These are phyloP conservation scores for Erebia epiphron DNA, from an alignment of 2,888 invertebrate genomes.

Conservation along the genomic window DNA sequence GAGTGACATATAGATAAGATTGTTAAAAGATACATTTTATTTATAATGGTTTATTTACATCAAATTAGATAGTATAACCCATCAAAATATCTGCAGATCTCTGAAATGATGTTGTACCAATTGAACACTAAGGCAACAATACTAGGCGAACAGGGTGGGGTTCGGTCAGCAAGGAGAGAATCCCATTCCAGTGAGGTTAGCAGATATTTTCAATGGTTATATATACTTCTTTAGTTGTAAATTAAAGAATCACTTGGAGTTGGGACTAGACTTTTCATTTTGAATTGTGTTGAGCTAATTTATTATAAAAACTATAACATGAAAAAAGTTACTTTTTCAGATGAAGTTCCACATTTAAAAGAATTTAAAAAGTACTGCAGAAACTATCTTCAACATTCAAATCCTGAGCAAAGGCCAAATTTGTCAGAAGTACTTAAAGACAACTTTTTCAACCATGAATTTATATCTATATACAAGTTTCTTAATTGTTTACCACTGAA, in stretches of 20 bases:
- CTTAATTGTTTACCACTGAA: slow-evolving; percentile 92
- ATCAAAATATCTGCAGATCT: no score
- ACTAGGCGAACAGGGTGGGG: no score
- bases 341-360: slow-evolving; percentile 86
- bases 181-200: no score
- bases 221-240: neutral
- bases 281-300: neutral
- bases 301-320: neutral
- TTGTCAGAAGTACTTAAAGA: slow-evolving; percentile 86
- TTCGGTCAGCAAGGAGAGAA: no score
- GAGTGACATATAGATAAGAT: no score
- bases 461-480: slow-evolving; percentile 92
- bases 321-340: slow-evolving; percentile 58
- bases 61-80: neutral
- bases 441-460: slow-evolving; percentile 92
- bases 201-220: neutral
- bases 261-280: neutral
- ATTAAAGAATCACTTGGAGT: neutral
- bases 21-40: neutral
- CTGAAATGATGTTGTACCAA: no score
- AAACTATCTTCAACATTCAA: slow-evolving; percentile 85
- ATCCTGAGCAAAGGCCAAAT: slow-evolving; percentile 85
- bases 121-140: no score
- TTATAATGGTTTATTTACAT: neutral
- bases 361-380: slow-evolving; percentile 88